Conservation (phyloP, 2,797 vertebrate genomes). For the Bovichtus variegatus region DNA sequence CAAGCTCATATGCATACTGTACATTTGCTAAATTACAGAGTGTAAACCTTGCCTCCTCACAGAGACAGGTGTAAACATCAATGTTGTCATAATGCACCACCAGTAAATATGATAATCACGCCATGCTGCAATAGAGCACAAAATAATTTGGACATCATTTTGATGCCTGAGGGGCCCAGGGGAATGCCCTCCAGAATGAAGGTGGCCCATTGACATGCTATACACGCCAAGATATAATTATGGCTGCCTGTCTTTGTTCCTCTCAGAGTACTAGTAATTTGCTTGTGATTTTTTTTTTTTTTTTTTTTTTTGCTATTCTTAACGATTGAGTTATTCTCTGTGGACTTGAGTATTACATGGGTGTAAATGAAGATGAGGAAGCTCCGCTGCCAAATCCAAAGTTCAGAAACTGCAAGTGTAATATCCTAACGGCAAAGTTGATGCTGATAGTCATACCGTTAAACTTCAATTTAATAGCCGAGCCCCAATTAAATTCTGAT, state of each 20-base stretch:
- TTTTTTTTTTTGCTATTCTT: constrained; percentile 76
- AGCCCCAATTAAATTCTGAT: too few relatives aligned
- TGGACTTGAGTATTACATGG: constrained; percentile 78
- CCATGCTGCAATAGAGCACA: constrained; percentile 78
- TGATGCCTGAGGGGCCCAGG: constrained; percentile 83
- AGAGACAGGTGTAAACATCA: constrained; percentile 88
- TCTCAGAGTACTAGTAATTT: constrained; percentile 85
- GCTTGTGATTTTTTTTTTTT: constrained; percentile 84
- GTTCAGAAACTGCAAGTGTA: constrained; percentile 42
- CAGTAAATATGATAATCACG: constrained; percentile 85
- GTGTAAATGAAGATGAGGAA: constrained; percentile 69
- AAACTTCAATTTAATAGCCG: too few relatives aligned
- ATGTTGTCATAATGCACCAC: constrained; percentile 84
- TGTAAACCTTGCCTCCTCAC: constrained; percentile 81
- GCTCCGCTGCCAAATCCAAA: constrained; percentile 67
- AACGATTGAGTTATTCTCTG: constrained; percentile 81
- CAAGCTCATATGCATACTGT: constrained; percentile 89
- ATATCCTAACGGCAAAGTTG: constrained; percentile 22
- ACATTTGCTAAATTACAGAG: constrained; percentile 88
- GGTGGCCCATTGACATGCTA: constrained; percentile 87
- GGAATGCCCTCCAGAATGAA: constrained; percentile 84
- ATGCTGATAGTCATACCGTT: constrained; percentile 12
- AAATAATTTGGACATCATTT: constrained; percentile 89
- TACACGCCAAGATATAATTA: constrained; percentile 89
- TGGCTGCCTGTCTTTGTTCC: constrained; percentile 87